Base-by-base conservation (phyloP, 2,888 invertebrate species). In the Psococerastis gibbosa region DNA sequence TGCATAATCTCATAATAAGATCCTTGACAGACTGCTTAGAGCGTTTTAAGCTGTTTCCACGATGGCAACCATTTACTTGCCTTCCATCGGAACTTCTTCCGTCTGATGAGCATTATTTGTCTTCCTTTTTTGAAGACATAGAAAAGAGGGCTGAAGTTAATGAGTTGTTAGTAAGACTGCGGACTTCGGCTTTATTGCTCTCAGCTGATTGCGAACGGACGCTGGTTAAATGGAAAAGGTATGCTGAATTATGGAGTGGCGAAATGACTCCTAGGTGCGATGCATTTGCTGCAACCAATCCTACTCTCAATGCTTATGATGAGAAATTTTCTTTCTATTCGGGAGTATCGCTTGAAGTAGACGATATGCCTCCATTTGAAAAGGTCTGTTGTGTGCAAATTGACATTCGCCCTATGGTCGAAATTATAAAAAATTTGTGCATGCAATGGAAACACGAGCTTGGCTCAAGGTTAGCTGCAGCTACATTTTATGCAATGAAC, bases 1-100 rank as follows among this genome's bases (percentile, higher is more conserved):
- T 87, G 27, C 79, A 79, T 57, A 81, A 78, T 49, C 75, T 81
- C 22, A 70, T 87, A 13, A 64, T 82, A 11, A 73, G 75, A 51
- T 74, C 76, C 51, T 69, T 80, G 13, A 75, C 78, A 52, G 81
- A 87, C 57, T 78, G 83, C 54, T 62, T 88, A 2, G 77, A 78
- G 48, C 73, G 79, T 47, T 58, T 85, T 4, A 80, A 78, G 52
- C 60, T 68, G 1, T 83, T 91, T 55, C 72, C 79, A 0, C 74
- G 91, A 6, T 92, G 91, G 91, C 80, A 84, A 79, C 68, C 74
- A 52, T 75, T 75, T 9, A 80, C 81, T 1, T 91, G 89, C 54
- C 56, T 83, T 1, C 70, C 75, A 32, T 81, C 82, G 47, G 67
- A 72, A 1, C 73, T 78, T 1, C 63, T 66, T 0, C 69, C 70